Conservation (phyloP, 1,140 invertebrate species). For the Trachelipus rathkii region DNA sequence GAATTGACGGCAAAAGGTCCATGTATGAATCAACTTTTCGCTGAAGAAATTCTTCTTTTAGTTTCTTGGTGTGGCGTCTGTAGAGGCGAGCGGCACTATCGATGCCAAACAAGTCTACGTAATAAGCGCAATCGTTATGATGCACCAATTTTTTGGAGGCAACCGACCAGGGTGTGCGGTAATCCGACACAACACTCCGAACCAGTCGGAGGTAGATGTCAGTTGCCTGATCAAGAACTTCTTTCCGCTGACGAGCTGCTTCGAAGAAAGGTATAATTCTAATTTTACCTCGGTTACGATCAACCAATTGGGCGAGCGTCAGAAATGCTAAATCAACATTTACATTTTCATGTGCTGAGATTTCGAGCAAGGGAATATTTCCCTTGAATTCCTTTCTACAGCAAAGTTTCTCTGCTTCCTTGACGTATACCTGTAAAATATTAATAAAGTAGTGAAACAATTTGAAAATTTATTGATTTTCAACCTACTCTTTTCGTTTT, state of each 20-base stretch:
- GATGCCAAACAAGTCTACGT: slow-evolving; percentile 83
- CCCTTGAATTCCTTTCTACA: slow-evolving; percentile 69
- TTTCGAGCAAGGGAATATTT: slow-evolving; percentile 82
- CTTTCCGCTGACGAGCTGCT: slow-evolving; percentile 76
- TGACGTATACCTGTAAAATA: slow-evolving; percentile 61
- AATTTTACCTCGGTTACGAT: slow-evolving; percentile 64
- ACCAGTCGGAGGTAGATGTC: slow-evolving; percentile 69
- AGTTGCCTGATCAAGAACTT: slow-evolving; percentile 79
- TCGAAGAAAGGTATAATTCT: slow-evolving; percentile 81
- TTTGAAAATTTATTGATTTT: too few species aligned
- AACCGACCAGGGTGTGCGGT: slow-evolving; percentile 78
- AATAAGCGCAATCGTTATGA: slow-evolving; percentile 76
- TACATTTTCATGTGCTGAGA: slow-evolving; percentile 92
- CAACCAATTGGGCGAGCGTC: slow-evolving; percentile 84
- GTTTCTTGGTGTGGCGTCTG: slow-evolving; percentile 72
- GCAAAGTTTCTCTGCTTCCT: slow-evolving; percentile 82
- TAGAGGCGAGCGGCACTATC: slow-evolving; percentile 77
- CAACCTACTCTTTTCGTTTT: too few species aligned
- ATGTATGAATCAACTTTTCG: slow-evolving; percentile 76
- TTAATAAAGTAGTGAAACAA: too few species aligned
- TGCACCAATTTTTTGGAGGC: slow-evolving; percentile 79
- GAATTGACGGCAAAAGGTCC: slow-evolving; percentile 70
- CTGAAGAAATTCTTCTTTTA: slow-evolving; percentile 78
- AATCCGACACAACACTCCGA: slow-evolving; percentile 61
- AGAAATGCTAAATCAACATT: slow-evolving; percentile 94